A percentile compares a stretch with the other conserved stretches of the same genome.
Evolutionary conservation across 2,113 vertebrate genomes (phyloP).

Genomic region (Myiagra hebetior): DNA sequence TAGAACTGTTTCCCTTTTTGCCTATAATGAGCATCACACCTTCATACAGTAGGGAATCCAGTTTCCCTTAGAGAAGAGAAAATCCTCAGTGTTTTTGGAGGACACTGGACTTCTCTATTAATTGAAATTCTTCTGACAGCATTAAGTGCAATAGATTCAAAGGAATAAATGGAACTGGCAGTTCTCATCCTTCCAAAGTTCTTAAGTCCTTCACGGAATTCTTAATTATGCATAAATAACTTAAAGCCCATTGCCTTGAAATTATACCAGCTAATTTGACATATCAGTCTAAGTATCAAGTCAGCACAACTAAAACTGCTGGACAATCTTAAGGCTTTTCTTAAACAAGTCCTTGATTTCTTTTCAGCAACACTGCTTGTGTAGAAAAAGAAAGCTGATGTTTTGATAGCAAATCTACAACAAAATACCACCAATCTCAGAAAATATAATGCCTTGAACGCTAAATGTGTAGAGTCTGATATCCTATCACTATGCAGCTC

Average conservation of each 20-base stretch:
- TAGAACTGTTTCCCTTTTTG: not conserved
- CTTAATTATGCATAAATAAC: not conserved
- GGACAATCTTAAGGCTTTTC: not conserved
- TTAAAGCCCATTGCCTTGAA: not conserved
- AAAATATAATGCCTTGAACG: not conserved
- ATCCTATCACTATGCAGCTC: not conserved
- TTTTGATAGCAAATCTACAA: not conserved
- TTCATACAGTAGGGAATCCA: not conserved
- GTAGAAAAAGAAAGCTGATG: not conserved
- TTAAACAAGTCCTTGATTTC: not conserved
- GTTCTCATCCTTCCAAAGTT: not conserved
- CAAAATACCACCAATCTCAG: not conserved
- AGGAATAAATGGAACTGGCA: not conserved
- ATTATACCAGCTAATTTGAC: not conserved
- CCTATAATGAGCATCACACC: not conserved
- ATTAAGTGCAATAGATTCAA: not conserved
- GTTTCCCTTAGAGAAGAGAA: not conserved
- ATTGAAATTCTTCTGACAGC: not conserved
- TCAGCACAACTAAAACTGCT: not conserved
- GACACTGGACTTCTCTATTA: not conserved
- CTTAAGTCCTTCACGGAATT: not conserved
- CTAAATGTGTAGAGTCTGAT: not conserved
- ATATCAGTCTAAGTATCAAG: not conserved
- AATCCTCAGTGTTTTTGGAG: not conserved
- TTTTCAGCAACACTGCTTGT: not conserved